Base-by-base conservation (phyloP, 2,888 invertebrate genomes). In the Chorisops tibialis region DNA sequence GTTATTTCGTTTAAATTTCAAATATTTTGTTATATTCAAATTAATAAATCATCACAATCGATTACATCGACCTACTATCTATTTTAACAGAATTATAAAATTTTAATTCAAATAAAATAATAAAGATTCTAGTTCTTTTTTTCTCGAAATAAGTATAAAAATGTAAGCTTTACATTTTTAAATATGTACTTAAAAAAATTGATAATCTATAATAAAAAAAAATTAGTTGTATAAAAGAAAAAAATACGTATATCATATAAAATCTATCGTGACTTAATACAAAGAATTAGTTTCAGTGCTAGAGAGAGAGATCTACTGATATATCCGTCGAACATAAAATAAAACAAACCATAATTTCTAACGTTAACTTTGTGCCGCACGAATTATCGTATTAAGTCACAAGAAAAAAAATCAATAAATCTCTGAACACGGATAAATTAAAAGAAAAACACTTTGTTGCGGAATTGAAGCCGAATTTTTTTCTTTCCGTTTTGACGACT, bases 1-100 rank as follows among this genome's bases (percentile, higher is more conserved):
- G 41, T n/a, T n/a, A n/a, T 16, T 19, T 16, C 37, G 35, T 38
- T 51, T 37, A 35, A 43, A 43, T 56, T 39, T 30, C 35, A 43
- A n/a, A 43, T 45, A 30, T 43, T 16, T 12, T 37, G 18, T 19
- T 50, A 5, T 37, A 54, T 30, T 16, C 43, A 22, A 56, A 56
- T 56, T 18, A 52, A 56, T 54, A 41, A 45, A 56, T 56, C 30
- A 56, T 56, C 30, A 56, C 45, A 43, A 56, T 41, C 56, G 43
- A 56, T 45, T 56, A 35, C 43, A 54, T 56, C 30, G 56, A 56
- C 19, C 43, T 30, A 7, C 9, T 30, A 30, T 9, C 30, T 30
- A 30, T 2, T 30, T 30, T 30, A 30, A 30, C 30, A 5, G 30
- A 30, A 30, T 30, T 5, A 30, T 30, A 30, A 30, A 30, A n/a